phyloP scores from a whole-genome alignment of 1,140 invertebrate species.

The Philaenus spumarius region DNA sequence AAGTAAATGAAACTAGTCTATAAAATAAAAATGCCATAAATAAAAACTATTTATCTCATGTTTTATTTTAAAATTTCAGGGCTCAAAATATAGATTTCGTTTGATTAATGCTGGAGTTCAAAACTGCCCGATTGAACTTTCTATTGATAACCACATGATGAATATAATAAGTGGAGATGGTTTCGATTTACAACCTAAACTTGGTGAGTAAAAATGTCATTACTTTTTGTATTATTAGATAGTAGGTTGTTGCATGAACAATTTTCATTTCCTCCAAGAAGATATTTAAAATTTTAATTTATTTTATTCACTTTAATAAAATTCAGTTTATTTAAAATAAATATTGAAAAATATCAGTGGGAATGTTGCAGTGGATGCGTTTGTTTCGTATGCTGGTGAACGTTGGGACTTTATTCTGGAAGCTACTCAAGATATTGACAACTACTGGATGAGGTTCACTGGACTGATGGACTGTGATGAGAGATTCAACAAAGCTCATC shows the following conservation, averaged over 20 bases:
- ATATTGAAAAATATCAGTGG: no score
- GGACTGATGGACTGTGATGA: constrained; percentile 81
- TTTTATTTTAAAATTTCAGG: constrained; percentile 46
- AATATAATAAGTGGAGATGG: constrained; percentile 74
- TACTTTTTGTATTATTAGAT: no score
- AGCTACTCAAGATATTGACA: constrained; percentile 60
- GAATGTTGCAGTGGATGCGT: constrained; percentile 60
- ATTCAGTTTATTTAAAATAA: no score
- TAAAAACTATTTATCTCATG: no score
- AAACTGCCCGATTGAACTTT: constrained; percentile 81
- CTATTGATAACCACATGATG: constrained; percentile 76
- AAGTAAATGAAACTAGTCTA: no score
- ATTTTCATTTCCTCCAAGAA: no score
- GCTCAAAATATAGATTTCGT: constrained; percentile 71
- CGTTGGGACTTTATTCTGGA: constrained; percentile 78
- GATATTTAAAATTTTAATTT: no score
- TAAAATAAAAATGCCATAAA: no score
- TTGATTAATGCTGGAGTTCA: constrained; percentile 82
- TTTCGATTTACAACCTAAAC: constrained; percentile 63
- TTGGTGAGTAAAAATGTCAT: constrained; percentile 53
- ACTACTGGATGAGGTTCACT: constrained; percentile 81
- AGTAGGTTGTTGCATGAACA: no score
- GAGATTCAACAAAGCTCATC: constrained; percentile 68
- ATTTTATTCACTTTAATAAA: no score
- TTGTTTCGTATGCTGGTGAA: constrained; percentile 81